Evolutionary conservation across 2,113 vertebrate genomes (phyloP).

Genomic region (Ornithorhynchus anatinus): DNA sequence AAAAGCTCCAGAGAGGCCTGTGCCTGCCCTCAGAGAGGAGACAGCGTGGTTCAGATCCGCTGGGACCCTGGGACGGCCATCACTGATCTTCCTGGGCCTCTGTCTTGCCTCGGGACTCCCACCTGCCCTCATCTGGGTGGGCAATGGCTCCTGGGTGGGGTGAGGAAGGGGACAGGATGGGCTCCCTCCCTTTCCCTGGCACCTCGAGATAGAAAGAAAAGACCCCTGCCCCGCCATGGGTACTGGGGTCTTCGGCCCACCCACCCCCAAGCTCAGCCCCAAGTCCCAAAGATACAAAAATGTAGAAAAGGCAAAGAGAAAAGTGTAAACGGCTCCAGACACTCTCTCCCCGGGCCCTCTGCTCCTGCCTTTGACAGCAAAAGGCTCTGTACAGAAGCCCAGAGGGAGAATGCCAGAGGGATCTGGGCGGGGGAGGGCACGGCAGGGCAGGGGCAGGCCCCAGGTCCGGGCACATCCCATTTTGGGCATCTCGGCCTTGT

Average conservation of each 20-base stretch:
- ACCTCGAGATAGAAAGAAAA: too few species aligned
- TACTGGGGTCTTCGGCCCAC: conserved; percentile 19
- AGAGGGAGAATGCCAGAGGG: conserved; percentile 32
- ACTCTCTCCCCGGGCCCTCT: too few species aligned
- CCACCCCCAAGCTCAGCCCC: conserved; percentile 42
- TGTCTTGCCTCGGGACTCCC: not conserved
- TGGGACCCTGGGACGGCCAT: not conserved
- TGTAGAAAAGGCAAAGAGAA: conserved; percentile 68
- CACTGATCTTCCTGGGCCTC: not conserved
- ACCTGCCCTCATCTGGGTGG: too few species aligned
- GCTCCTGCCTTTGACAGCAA: too few species aligned
- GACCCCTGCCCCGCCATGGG: not conserved
- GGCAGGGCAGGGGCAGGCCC: too few species aligned
- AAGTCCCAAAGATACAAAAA: conserved; percentile 67
- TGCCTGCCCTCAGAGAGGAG: not conserved
- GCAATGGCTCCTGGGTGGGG: not conserved
- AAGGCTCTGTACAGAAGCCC: too few species aligned
- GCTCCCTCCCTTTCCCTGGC: not conserved
- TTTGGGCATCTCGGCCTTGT: too few species aligned
- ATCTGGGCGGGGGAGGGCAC: conserved; percentile 17
- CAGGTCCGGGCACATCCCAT: too few species aligned
- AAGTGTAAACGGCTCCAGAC: conserved; percentile 68
- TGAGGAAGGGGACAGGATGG: not conserved
- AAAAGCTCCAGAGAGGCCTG: not conserved
- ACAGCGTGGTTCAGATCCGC: not conserved